Evolutionary conservation across 37 sponge, comb jelly and placozoan species (phyloP).

Genomic region (Diacarnus erythraeanus): DNA sequence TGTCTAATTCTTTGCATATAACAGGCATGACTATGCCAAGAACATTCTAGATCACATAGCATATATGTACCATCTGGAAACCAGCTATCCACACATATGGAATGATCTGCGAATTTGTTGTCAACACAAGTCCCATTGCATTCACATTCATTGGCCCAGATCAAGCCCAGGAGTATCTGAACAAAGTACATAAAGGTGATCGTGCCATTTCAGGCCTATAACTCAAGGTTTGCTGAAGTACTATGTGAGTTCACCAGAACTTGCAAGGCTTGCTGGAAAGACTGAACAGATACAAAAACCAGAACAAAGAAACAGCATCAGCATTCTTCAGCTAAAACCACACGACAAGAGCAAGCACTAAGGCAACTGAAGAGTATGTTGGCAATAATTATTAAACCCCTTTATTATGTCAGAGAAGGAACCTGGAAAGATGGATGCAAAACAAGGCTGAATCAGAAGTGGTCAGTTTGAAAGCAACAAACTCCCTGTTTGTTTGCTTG

Average conservation of each 20-base stretch:
- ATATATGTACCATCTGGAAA: neutral
- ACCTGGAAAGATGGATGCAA: too few relatives aligned
- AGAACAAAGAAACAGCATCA: neutral
- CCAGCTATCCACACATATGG: neutral
- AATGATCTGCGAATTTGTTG: slow-evolving; percentile 1
- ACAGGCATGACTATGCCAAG: neutral
- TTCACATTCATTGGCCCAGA: too few relatives aligned
- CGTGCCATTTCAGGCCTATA: neutral
- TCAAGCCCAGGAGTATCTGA: too few relatives aligned
- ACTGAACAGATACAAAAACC: too few relatives aligned
- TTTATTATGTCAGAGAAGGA: neutral
- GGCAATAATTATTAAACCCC: neutral
- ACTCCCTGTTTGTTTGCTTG: too few relatives aligned
- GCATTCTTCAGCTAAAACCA: slow-evolving; percentile 1
- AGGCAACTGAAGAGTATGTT: neutral
- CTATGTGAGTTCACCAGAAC: neutral
- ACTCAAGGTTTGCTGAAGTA: neutral
- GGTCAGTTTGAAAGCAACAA: too few relatives aligned
- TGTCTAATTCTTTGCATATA: slow-evolving; percentile 4
- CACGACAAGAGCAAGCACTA: neutral
- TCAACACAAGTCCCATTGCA: neutral
- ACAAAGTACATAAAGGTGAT: too few relatives aligned
- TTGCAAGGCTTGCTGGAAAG: too few relatives aligned
- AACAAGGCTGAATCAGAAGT: neutral
- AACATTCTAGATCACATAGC: neutral